Conservation (phyloP, 2,113 vertebrate genomes). For the Hypanus sabinus region DNA sequence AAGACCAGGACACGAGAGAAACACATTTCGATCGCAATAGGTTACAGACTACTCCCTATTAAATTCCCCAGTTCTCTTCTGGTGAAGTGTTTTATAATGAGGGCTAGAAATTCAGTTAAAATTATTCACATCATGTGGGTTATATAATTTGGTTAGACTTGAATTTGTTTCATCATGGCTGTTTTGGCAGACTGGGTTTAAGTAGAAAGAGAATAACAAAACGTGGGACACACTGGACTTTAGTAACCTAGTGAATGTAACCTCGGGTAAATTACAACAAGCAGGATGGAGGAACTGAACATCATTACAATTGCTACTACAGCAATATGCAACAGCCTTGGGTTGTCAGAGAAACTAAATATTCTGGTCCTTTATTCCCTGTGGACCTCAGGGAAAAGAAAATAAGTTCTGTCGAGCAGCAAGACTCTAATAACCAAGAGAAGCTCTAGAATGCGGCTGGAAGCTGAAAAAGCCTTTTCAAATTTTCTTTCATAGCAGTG, state of each 20-base stretch:
- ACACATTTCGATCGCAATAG: neutral
- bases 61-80: neutral
- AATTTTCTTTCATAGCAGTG: neutral
- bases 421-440: slow-evolving; percentile 2
- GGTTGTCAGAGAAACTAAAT: neutral
- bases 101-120: neutral
- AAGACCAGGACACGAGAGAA: neutral
- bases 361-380: neutral
- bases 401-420: neutral
- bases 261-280: neutral
- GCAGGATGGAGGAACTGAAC: neutral
- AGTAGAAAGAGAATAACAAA: neutral
- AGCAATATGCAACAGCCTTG: neutral
- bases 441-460: neutral
- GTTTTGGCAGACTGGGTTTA: neutral
- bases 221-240: neutral
- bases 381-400: neutral
- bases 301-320: neutral
- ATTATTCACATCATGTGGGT: neutral
- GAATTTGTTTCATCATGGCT: neutral
- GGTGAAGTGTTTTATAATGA: neutral
- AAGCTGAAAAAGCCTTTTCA: neutral
- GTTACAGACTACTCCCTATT: neutral
- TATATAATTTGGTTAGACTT: neutral
- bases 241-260: neutral